Base-by-base conservation (phyloP, 1,140 invertebrate species). In the Drosophila prosaltans region DNA sequence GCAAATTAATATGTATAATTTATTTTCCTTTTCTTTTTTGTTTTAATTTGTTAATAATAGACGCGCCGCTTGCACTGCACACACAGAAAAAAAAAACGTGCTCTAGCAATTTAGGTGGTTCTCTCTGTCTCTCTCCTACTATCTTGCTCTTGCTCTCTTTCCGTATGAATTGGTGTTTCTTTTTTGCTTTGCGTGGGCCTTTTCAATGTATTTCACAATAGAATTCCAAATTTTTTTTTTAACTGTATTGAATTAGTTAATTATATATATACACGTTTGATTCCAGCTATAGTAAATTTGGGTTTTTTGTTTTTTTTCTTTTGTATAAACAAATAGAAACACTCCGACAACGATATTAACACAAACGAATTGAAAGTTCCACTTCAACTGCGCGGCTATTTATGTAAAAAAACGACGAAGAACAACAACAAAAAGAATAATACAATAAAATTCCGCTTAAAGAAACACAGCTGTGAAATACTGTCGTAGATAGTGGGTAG, bases 331-430 rank as follows among this genome's bases (percentile, higher is more conserved):
- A 60, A 64, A 64, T 40, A 40, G 3, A 39, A 77, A 67, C 55
- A 54, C 45, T 51, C 45, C 68, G 62, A 30, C 69, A 62, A 36
- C 70, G 74, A 72, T 78, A 72, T 78, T 78, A 78, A 78, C 74
- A 72, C 74, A 72, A 74, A 65, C 68, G 55, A 54, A 77, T 77
- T 76, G 60, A 78, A 78, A 74, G 74, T 43, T 77, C 45, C 60
- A 72, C 75, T 71, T 71, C 71, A 78, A 67, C 68, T 75, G 75
- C 51, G 63, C 72, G 72, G 72, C 72, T 74, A 74, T 74, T 74
- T 74, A 74, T 74, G 74, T 63, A 43, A 51, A 61, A 61, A 61
- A 40, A 61, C n/a, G 21, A 7, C 45, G 45, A 48, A 6, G 45
- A 48, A 24, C 45, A 48, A 48, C 45, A 48, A 48, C 16, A 48